These are phyloP conservation scores for Malaclemys terrapin DNA, from an alignment of 2,113 vertebrate genomes.

Conservation along the genomic window DNA sequence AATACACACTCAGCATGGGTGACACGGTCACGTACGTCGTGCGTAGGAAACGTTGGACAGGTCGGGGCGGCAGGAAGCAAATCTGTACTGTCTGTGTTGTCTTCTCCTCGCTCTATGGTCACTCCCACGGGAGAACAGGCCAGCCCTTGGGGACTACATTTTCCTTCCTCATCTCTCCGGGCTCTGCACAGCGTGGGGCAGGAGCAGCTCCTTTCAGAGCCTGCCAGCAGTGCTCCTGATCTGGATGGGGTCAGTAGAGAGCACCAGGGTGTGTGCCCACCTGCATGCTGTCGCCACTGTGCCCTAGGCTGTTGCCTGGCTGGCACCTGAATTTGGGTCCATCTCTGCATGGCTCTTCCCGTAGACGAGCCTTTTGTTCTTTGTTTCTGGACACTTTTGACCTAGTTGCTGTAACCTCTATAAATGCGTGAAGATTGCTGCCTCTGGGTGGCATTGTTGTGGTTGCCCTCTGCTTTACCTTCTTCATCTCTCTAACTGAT, in stretches of 20 bases:
- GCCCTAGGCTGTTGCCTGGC: not conserved
- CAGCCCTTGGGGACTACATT: not conserved
- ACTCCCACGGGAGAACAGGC: not conserved
- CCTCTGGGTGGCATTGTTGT: constrained; percentile 14
- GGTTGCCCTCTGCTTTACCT: constrained; percentile 75
- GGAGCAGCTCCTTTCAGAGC: not conserved
- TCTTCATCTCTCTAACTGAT: constrained; percentile 72
- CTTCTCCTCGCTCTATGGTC: not conserved
- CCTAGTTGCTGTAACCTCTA: not conserved
- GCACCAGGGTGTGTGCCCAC: not conserved
- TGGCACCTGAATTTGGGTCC: not conserved
- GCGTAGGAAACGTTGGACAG: not conserved
- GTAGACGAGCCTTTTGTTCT: not conserved
- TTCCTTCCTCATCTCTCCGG: not conserved
- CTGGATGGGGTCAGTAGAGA: not conserved
- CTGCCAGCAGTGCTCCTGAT: not conserved
- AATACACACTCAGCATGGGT: no score
- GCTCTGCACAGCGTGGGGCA: not conserved
- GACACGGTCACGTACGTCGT: not conserved
- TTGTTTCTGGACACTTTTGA: not conserved
- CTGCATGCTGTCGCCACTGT: not conserved
- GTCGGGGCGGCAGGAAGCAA: not conserved
- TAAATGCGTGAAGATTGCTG: not conserved
- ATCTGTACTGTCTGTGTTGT: not conserved
- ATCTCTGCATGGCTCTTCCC: not conserved